A percentile compares a stretch with the other conserved stretches of the same genome.
phyloP scores from a whole-genome alignment of 2,888 invertebrate species.

The Tetranychus piercei region DNA sequence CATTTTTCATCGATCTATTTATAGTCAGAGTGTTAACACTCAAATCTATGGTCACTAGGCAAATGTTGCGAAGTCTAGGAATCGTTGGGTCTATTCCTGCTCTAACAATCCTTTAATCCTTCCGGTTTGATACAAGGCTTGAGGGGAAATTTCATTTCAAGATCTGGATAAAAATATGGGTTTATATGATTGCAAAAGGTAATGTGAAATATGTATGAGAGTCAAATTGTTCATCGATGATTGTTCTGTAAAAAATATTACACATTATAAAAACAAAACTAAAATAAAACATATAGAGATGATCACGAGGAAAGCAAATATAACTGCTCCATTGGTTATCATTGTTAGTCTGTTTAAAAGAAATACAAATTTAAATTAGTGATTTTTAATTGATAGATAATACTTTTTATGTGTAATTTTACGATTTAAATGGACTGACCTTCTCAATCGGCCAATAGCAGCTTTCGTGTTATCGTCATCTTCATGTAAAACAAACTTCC shows the following conservation, averaged over 20 bases:
- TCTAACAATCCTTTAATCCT: no score
- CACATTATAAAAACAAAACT: background rate
- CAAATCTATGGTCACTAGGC: no score
- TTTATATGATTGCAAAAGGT: background rate
- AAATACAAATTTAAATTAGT: background rate
- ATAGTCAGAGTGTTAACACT: no score
- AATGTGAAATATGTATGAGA: background rate
- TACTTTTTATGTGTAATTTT: background rate
- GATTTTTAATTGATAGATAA: background rate
- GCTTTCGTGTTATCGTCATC: background rate
- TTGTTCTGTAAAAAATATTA: background rate
- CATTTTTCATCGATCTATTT: no score
- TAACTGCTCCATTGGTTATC: background rate
- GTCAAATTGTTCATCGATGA: background rate
- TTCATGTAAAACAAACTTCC: conserved; percentile 1
- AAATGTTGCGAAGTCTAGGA: no score
- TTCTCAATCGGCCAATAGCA: background rate
- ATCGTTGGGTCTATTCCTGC: no score
- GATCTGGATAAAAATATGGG: background rate
- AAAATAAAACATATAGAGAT: background rate
- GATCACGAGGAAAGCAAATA: background rate
- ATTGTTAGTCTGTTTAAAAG: background rate
- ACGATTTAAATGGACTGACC: background rate
- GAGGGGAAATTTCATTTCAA: no score
- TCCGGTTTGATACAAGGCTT: no score